These are phyloP conservation scores for Cossypha polioptera DNA, from an alignment of 2,797 vertebrate genomes.

Conservation along the genomic window DNA sequence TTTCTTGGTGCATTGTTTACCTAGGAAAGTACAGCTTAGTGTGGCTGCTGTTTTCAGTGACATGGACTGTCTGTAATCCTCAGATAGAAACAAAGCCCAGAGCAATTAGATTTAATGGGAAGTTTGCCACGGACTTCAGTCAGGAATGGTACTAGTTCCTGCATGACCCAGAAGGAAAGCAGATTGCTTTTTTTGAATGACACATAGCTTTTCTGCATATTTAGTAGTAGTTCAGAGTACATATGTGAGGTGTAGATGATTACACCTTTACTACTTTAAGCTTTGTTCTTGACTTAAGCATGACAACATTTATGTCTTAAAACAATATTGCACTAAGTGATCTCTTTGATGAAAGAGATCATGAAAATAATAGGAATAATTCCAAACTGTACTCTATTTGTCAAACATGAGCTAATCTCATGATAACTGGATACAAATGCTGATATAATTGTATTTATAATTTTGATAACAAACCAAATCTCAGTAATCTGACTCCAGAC, in stretches of 20 bases:
- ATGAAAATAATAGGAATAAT: not conserved
- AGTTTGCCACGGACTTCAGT: not conserved
- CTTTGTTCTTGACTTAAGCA: not conserved
- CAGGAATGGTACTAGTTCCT: not conserved
- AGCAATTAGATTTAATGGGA: not conserved
- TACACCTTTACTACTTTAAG: not conserved
- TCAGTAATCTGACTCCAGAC: not conserved
- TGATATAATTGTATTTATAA: not conserved
- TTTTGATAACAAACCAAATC: not conserved
- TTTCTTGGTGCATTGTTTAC: slow-evolving; percentile 24
- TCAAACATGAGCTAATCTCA: not conserved
- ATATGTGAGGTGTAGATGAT: not conserved
- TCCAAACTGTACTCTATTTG: not conserved
- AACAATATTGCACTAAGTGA: not conserved
- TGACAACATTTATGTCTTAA: not conserved
- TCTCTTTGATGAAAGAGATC: not conserved
- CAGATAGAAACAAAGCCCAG: not conserved
- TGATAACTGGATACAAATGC: not conserved
- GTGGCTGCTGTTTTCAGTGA: not conserved
- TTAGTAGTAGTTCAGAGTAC: not conserved
- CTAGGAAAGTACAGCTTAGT: not conserved
- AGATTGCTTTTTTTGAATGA: not conserved
- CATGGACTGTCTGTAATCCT: not conserved
- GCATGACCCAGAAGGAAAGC: not conserved
- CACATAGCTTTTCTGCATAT: not conserved